A percentile compares a stretch with the other conserved stretches of the same genome.
These are phyloP conservation scores for Rattus norvegicus DNA, from an alignment of 2,113 vertebrate genomes.

Conservation along the genomic window GRCr8 NC_086036.1:70355001-70355500, in stretches of 20 bases:
- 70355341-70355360: neutral
- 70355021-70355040: neutral
- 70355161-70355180: neutral
- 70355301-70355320: neutral
- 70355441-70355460: neutral
- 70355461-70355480: neutral
- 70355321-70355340: neutral
- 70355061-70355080: neutral
- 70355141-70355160: neutral
- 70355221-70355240: neutral
- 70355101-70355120: neutral
- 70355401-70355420: neutral
- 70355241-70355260: neutral
- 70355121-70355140: neutral
- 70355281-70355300: neutral
- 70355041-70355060: neutral
- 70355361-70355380: neutral
- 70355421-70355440: neutral
- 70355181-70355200: neutral
- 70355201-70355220: neutral
- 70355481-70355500: neutral
- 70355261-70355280: neutral
- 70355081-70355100: neutral
- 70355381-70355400: neutral
- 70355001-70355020: neutral